Percentiles rank a stretch among this genome's conserved stretches.
Conservation (phyloP, 2,113 vertebrate species). For the Lepisosteus oculatus region DNA sequence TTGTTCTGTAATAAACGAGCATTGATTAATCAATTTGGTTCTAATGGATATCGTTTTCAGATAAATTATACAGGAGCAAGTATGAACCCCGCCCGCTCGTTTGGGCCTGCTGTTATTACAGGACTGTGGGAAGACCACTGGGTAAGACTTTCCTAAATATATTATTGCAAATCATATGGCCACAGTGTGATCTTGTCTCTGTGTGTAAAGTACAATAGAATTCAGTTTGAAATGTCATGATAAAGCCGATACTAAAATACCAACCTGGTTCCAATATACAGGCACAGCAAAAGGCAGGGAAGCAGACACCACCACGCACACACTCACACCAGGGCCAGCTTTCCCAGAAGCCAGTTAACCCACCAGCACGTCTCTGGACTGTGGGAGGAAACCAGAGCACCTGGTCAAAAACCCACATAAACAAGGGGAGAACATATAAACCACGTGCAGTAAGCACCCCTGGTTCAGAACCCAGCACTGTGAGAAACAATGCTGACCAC, state of each 20-base stretch:
- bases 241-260: neutral
- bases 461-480: too few relatives aligned
- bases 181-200: neutral
- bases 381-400: too few relatives aligned
- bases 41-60: constrained; percentile 54
- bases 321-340: too few relatives aligned
- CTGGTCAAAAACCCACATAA: too few relatives aligned
- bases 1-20: neutral
- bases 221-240: neutral
- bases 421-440: too few relatives aligned
- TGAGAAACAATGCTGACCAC: too few relatives aligned
- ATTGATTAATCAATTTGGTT: neutral
- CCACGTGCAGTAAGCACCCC: too few relatives aligned
- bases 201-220: neutral
- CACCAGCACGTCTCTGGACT: too few relatives aligned
- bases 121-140: constrained; percentile 85
- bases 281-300: too few relatives aligned
- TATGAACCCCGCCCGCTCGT: constrained; percentile 92
- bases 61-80: constrained; percentile 90
- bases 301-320: too few relatives aligned
- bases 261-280: too few relatives aligned
- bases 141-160: constrained; percentile 67
- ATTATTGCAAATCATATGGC: neutral
- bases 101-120: constrained; percentile 87
- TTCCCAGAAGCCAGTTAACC: too few relatives aligned